Conservation (phyloP, 1,140 invertebrate species). For the Zaprionus kolodkinae region DNA sequence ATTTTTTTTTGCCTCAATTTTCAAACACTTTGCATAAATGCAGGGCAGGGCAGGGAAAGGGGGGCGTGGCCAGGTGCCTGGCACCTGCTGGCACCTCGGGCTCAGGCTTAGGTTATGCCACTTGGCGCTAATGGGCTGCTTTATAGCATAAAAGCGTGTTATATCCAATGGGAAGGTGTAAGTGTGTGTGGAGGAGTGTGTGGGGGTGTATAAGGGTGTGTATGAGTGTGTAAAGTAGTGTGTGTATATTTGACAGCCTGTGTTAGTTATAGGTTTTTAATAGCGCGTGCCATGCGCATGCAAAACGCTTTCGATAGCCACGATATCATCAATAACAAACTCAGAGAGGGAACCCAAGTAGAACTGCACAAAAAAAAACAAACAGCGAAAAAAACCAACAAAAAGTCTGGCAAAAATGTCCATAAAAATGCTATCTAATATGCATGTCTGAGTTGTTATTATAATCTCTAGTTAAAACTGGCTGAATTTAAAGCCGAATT, state of each 20-base stretch:
- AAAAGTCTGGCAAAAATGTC: slow-evolving; percentile 25
- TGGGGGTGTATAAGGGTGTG: background rate
- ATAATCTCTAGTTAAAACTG: background rate
- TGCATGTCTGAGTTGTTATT: background rate
- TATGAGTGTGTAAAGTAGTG: slow-evolving; percentile 6
- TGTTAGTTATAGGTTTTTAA: slow-evolving; percentile 71
- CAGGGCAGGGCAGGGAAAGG: slow-evolving; percentile 3
- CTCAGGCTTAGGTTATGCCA: slow-evolving; percentile 21
- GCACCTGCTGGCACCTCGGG: slow-evolving; percentile 48
- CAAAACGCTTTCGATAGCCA: slow-evolving; percentile 15
- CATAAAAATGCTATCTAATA: background rate
- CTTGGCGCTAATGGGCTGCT: slow-evolving; percentile 50
- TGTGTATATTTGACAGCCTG: slow-evolving; percentile 58
- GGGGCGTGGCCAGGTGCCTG: slow-evolving; percentile 47
- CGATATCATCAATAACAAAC: slow-evolving; percentile 38
- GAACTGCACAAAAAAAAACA: background rate
- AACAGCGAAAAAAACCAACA: slow-evolving; percentile 7
- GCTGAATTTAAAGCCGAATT: background rate
- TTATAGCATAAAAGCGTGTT: slow-evolving; percentile 60
- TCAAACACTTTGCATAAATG: slow-evolving; percentile 60
- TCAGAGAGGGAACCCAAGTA: background rate
- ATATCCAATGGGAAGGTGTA: slow-evolving; percentile 27
- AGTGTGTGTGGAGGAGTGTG: background rate
- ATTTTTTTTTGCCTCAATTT: slow-evolving; percentile 65
- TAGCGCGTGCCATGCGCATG: slow-evolving; percentile 46